A percentile compares a stretch with the other conserved stretches of the same genome.
phyloP scores from a whole-genome alignment of 2,113 vertebrate genomes.

The Suncus etruscus region DNA sequence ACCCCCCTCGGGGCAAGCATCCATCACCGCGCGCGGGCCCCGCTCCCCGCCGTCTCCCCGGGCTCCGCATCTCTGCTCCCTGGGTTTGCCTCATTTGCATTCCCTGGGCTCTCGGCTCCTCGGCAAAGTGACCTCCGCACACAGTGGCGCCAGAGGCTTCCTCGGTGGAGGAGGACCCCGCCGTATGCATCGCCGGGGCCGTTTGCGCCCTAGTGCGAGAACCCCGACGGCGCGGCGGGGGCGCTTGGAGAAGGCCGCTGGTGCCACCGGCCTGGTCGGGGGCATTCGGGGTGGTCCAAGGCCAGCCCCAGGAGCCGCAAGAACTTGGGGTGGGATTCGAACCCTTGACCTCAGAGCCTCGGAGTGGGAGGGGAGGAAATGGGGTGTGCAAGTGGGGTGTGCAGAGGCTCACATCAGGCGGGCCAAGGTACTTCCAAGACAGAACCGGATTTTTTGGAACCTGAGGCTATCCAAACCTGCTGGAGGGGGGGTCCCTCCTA shows the following conservation, averaged over 20 bases:
- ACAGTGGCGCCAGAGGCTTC: constrained; percentile 79
- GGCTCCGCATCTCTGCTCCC: constrained; percentile 69
- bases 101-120: constrained; percentile 79
- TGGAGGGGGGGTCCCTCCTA: not conserved
- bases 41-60: constrained; percentile 72
- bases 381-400: not conserved
- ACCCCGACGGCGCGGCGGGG: not conserved
- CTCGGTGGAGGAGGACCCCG: constrained; percentile 70
- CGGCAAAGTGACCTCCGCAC: constrained; percentile 84
- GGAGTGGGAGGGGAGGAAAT: not conserved
- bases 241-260: not conserved
- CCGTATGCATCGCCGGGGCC: not conserved
- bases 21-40: constrained; percentile 69
- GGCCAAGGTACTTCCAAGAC: not conserved
- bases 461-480: not conserved
- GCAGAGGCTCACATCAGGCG: not conserved
- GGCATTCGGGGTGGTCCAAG: not conserved
- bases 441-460: not conserved
- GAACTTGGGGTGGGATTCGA: constrained; percentile 51
- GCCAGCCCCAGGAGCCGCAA: not conserved
- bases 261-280: not conserved
- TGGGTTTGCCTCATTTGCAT: constrained; percentile 83
- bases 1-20: constrained; percentile 72
- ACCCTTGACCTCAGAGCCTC: constrained; percentile 47
- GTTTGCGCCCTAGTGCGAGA: not conserved